These are phyloP conservation scores for Phaenicophaeus curvirostris DNA, from an alignment of 2,797 vertebrate genomes.

Conservation along the genomic window DNA sequence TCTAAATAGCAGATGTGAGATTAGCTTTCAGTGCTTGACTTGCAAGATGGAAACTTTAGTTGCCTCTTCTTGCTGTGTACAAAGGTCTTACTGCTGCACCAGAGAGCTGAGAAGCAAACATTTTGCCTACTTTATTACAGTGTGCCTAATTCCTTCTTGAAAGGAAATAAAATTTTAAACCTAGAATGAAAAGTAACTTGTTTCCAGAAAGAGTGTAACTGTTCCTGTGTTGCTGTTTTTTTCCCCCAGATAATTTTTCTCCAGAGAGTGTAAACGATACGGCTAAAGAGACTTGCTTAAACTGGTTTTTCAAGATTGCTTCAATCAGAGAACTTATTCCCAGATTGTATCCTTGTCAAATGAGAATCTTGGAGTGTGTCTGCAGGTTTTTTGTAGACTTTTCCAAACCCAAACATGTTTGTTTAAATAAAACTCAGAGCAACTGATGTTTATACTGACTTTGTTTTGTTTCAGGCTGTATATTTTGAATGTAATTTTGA, in stretches of 20 bases:
- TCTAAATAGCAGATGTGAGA: neutral
- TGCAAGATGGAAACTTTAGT: neutral
- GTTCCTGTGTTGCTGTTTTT: neutral
- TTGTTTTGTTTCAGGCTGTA: neutral
- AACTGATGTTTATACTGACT: neutral
- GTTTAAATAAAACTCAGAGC: neutral
- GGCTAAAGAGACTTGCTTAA: slow-evolving; percentile 96
- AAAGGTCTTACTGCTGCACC: neutral
- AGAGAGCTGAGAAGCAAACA: neutral
- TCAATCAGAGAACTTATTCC: slow-evolving; percentile 97
- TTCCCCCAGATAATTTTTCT: slow-evolving; percentile 85
- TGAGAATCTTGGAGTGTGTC: neutral
- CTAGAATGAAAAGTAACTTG: neutral
- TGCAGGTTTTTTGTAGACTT: neutral
- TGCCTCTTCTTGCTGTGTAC: neutral
- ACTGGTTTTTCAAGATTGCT: slow-evolving; percentile 99
- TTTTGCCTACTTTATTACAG: neutral
- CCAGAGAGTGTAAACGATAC: slow-evolving; percentile 92
- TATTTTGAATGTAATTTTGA: neutral
- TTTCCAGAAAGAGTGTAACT: neutral
- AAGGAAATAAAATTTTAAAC: neutral
- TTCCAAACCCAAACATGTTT: neutral
- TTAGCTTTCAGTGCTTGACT: neutral
- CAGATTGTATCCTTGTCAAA: slow-evolving; percentile 90
- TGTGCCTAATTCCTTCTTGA: neutral